These are phyloP conservation scores for Deroplatys truncata DNA, from an alignment of 2,888 invertebrate genomes.

Conservation along the genomic window DNA sequence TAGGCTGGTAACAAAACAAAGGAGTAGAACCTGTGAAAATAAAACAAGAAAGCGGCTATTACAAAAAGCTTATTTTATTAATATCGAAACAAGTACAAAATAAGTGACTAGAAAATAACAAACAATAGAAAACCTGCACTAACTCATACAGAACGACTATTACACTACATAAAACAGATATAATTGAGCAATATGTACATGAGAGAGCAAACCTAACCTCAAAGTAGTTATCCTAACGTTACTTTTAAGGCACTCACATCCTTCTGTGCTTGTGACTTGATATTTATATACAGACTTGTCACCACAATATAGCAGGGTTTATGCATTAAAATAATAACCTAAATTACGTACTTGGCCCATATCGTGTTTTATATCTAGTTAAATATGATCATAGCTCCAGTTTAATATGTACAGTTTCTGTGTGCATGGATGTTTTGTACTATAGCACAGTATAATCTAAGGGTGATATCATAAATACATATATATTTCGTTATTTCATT, in stretches of 20 bases:
- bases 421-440: neutral
- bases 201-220: neutral
- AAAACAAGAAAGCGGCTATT: neutral
- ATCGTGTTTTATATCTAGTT: neutral
- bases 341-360: neutral
- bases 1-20: neutral
- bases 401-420: neutral
- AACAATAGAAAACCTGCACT: conserved; percentile 1
- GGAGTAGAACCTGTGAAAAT: neutral
- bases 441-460: neutral
- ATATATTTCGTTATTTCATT: neutral
- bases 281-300: neutral
- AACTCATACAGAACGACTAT: neutral
- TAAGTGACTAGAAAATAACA: conserved; percentile 27
- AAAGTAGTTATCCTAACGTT: neutral
- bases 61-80: conserved; percentile 26
- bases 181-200: neutral
- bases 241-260: neutral
- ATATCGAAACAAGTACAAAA: conserved; percentile 25
- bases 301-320: neutral
- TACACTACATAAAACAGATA: neutral
- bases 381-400: neutral
- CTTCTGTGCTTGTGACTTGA: neutral
- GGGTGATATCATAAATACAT: neutral
- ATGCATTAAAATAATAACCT: neutral